Evolutionary conservation across 1,140 invertebrate species (phyloP), one percentile per base, ranked within the genome.

Genomic region (Sarcophaga peregrina): DNA sequence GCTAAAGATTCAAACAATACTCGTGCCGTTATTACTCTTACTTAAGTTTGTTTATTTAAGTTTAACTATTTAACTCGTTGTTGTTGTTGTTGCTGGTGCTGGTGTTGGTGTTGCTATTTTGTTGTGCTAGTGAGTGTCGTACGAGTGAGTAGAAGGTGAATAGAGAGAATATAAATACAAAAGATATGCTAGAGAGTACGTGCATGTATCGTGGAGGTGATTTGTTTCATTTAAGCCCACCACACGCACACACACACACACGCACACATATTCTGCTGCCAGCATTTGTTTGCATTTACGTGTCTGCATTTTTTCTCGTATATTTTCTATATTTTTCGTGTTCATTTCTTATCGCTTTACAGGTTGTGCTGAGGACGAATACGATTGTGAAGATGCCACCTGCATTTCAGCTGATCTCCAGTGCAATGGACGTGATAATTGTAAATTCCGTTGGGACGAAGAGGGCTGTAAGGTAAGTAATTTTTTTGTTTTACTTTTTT

Each of bases 361-460:
- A 89, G 85, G 81, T 78, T 89, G 88, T 83, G 83, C 85, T 62
- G 92, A 91, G 0, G 91, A 93, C 17, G 95, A 96, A 86, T 96
- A 94, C 88, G 95, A 97, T 90, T 97, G 96, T 87, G 95, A 96
- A 87, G 96, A 98, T 87, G 93, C 93, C 48, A 96, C 94, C 0
- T 98, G 97, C 90, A 97, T 98, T 80, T 92, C 93, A 13, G 86
- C 85, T 0, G 86, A 91, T 0, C 91, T 98, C n/a, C 91, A 91
- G 82, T 98, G 97, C 87, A 96, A 98, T 89, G 88, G 90, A 0
- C 91, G 92, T 68, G 92, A 93, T 80, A 96, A 98, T 88, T 98
- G 97, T 89, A 93, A 96, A 85, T 94, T 96, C 86, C 93, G 95
- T 74, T 96, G 95, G 91, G 97, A 98, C 88, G 96, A 97, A 90